Base-by-base conservation (phyloP, 2,113 vertebrate genomes). In the Nymphicus hollandicus region DNA sequence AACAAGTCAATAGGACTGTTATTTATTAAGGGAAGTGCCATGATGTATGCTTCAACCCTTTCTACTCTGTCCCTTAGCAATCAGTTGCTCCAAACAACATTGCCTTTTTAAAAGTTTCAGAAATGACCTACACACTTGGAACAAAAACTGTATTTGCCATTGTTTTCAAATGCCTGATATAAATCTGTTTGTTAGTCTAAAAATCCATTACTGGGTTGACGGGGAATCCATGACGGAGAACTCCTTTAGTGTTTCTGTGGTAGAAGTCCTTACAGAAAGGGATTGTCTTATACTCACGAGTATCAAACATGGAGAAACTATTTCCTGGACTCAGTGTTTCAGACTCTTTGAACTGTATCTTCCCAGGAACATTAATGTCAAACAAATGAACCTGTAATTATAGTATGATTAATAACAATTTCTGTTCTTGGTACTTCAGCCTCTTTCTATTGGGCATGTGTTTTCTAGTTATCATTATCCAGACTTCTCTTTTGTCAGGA, bases 261-360 rank as follows among this genome's bases (percentile, higher is more conserved):
- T 22, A 63, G 18, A 58, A 53, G 8, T 80, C 24, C 50, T 77
- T 69, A 28, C 41, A 85, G 81, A 55, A 16, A 87, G 16, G 20
- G 13, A 23, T 89, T 88, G 19, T 81, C 63, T 94, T 46, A 71
- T 98, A 98, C 99, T 97, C 97, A 99, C 99, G 98, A 6, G 99
- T 99, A 44, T 99, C 98, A 96, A 99, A 99, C 64, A 98, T 47
- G 7, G 99, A 99, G 86, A 99, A 97, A 94, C 81, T 98, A 96
- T 97, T 98, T 23, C 99, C 99, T 6, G 99, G 98, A 94, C 98
- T 99, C 95, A 99, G 86, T 2, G 98, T 99, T 98, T 99, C 98
- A 7, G 99, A 99, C 95, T 99, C 99, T 96, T 99, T 99, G 98
- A 99, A 99, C 81, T 98, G 96, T 91, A 99, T 99, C 97, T 99